Conservation (phyloP, 1,140 invertebrate species). For the Vanessa atalanta region DNA sequence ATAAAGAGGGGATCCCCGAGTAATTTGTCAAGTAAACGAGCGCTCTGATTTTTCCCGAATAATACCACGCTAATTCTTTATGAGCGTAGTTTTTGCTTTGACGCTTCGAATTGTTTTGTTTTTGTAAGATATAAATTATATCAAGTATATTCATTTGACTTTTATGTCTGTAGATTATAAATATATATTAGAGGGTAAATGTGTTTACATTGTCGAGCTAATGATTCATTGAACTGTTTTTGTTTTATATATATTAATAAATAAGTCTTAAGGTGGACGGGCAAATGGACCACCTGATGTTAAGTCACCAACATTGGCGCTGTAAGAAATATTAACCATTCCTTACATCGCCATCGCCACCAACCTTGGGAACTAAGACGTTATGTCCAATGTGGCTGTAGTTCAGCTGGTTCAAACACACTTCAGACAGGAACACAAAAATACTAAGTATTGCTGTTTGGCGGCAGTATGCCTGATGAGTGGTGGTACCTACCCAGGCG, state of each 20-base stretch:
- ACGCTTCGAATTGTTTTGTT: conserved; percentile 8
- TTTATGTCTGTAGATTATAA: neutral
- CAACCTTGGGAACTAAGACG: no score
- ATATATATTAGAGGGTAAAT: neutral
- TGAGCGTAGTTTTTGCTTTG: conserved; percentile 13
- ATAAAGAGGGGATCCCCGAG: conserved; percentile 32
- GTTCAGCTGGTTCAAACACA: no score
- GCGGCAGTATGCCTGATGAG: no score
- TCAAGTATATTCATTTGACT: conserved; percentile 1
- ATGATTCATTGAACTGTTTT: neutral
- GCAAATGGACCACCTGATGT: no score
- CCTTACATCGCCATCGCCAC: no score
- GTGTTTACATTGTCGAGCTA: neutral
- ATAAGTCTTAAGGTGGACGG: no score
- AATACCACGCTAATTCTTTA: conserved; percentile 22
- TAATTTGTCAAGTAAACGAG: conserved; percentile 40
- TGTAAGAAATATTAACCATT: no score
- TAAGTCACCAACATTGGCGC: no score
- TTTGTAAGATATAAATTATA: conserved; percentile 2
- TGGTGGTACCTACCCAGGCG: no score
- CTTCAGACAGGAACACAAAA: no score
- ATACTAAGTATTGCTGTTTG: no score
- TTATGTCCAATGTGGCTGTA: no score
- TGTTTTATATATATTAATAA: neutral
- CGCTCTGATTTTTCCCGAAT: conserved; percentile 36